These are phyloP conservation scores for Poecilia wingei DNA, from an alignment of 2,797 vertebrate genomes.

Conservation along the genomic window DNA sequence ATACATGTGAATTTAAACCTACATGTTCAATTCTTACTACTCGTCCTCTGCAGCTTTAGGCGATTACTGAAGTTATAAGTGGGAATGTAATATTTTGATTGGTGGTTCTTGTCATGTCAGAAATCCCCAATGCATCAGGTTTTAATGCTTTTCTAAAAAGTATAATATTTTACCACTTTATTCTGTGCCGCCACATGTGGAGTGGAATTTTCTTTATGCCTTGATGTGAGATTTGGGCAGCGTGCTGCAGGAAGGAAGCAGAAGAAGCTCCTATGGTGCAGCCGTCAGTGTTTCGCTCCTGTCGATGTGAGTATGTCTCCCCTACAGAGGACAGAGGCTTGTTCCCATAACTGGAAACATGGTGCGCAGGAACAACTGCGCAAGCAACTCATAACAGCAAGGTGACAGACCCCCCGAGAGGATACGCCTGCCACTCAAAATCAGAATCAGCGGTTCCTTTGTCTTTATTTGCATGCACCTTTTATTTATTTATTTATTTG, in stretches of 20 bases:
- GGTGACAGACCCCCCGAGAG: neutral
- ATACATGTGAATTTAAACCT: conserved; percentile 23
- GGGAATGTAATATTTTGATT: neutral
- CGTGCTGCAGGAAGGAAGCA: neutral
- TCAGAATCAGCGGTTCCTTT: neutral
- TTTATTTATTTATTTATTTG: conserved; percentile 1
- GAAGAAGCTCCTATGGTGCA: neutral
- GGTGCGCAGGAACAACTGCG: neutral
- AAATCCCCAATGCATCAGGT: neutral
- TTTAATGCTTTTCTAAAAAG: neutral
- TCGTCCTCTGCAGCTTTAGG: neutral
- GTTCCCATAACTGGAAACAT: neutral
- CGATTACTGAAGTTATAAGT: neutral
- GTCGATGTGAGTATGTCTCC: neutral
- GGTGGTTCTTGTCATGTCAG: neutral
- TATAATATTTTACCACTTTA: neutral
- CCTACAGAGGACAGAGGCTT: neutral
- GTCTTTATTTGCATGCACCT: neutral
- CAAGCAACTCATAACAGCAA: neutral
- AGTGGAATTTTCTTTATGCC: neutral
- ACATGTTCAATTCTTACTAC: conserved; percentile 17
- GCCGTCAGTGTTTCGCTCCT: neutral
- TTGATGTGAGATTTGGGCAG: neutral
- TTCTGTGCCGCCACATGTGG: neutral
- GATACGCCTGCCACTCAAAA: neutral